phyloP scores from a whole-genome alignment of 2,888 invertebrate genomes.

The Altica lythri region DNA sequence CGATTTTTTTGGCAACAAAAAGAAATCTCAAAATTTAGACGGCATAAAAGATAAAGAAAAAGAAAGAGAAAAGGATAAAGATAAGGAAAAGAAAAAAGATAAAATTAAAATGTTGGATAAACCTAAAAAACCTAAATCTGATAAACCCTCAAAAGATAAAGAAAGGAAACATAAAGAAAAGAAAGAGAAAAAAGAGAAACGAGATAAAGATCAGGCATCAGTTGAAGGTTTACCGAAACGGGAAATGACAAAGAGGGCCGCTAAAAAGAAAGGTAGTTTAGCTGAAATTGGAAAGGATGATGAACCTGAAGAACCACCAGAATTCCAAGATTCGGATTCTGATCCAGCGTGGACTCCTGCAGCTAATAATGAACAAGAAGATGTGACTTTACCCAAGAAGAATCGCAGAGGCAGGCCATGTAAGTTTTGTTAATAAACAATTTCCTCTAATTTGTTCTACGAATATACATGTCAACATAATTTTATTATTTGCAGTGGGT shows the following conservation, averaged over 20 bases:
- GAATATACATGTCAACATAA: neutral
- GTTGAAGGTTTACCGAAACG: conserved; percentile 62
- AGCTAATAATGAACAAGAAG: conserved; percentile 53
- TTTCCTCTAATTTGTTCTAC: neutral
- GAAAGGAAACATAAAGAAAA: conserved; percentile 33
- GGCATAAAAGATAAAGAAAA: conserved; percentile 29
- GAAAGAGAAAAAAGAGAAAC: conserved; percentile 48
- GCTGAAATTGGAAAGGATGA: conserved; percentile 61
- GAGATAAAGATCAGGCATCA: conserved; percentile 55
- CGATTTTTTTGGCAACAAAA: conserved; percentile 59
- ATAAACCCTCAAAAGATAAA: conserved; percentile 21
- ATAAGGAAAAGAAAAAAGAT: conserved; percentile 35
- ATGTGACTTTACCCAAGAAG: conserved; percentile 53
- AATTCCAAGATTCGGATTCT: conserved; percentile 63
- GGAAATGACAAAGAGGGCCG: conserved; percentile 68
- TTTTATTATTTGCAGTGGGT: conserved; percentile 27
- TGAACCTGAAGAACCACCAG: conserved; percentile 63
- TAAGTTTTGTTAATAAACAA: conserved; percentile 20
- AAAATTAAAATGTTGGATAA: conserved; percentile 36
- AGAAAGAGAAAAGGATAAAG: conserved; percentile 28
- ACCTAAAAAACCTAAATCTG: conserved; percentile 31
- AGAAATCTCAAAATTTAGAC: no score
- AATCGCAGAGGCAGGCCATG: conserved; percentile 42
- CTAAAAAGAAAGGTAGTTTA: conserved; percentile 67
- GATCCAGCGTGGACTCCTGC: conserved; percentile 80